Evolutionary conservation across 2,113 vertebrate species (phyloP).

Genomic region (Lampris megalopsis): DNA sequence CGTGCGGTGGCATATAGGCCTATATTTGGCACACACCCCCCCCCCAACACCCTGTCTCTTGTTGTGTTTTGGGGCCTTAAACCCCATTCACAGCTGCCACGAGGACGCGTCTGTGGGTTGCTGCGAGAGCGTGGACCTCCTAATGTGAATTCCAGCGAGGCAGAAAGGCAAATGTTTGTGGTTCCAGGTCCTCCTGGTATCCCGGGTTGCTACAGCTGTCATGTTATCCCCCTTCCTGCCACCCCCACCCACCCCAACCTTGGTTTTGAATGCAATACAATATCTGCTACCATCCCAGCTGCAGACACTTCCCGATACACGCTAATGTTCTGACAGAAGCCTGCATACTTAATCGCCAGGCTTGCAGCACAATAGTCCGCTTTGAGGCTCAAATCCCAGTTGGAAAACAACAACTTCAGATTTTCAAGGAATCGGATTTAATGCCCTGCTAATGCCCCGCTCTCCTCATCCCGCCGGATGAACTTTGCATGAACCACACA

Average conservation of each 20-base stretch:
- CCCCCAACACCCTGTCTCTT: constrained; percentile 52
- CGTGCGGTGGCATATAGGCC: constrained; percentile 12
- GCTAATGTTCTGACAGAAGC: constrained; percentile 53
- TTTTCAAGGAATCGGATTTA: constrained; percentile 38
- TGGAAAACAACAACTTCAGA: constrained; percentile 32
- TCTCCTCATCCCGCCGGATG: constrained; percentile 6
- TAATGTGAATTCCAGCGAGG: constrained; percentile 76
- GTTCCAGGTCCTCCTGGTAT: constrained; percentile 55
- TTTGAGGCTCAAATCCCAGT: constrained; percentile 34
- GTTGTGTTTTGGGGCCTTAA: constrained; percentile 66
- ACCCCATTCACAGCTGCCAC: constrained; percentile 68
- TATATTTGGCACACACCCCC: constrained; percentile 32
- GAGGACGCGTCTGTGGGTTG: constrained; percentile 46
- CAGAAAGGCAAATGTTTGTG: constrained; percentile 73
- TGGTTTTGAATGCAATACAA: constrained; percentile 43
- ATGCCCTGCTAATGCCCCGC: constrained; percentile 7
- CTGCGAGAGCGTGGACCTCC: constrained; percentile 66
- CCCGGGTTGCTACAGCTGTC: constrained; percentile 70
- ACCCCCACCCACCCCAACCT: constrained; percentile 23
- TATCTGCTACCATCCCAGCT: constrained; percentile 48
- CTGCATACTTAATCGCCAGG: constrained; percentile 45
- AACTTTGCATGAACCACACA: constrained; percentile 45
- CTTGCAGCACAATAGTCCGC: constrained; percentile 33
- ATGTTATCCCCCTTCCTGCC: constrained; percentile 51
- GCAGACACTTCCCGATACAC: constrained; percentile 31